These are phyloP conservation scores for Cacatua alba DNA, from an alignment of 2,113 vertebrate species.

Conservation along the genomic window DNA sequence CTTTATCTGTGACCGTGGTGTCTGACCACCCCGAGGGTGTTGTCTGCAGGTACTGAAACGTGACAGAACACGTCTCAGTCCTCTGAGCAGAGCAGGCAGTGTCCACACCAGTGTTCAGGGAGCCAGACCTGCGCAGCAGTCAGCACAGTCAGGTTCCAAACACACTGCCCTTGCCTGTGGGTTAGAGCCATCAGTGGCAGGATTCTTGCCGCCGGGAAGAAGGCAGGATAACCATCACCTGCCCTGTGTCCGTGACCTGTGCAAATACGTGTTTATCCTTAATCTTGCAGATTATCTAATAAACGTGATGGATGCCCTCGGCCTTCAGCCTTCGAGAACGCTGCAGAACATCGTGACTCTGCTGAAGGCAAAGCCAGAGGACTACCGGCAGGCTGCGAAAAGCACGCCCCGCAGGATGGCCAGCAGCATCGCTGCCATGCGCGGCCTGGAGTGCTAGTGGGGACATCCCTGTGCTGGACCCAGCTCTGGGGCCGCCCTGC, in stretches of 20 bases:
- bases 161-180: background rate
- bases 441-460: conserved; percentile 80
- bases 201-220: background rate
- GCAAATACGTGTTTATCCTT: background rate
- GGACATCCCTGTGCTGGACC: accelerated
- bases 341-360: conserved; percentile 84
- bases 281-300: conserved; percentile 87
- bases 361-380: conserved; percentile 88
- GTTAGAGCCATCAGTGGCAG: background rate
- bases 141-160: background rate
- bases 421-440: conserved; percentile 81
- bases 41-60: background rate
- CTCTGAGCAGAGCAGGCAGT: background rate
- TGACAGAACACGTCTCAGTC: background rate
- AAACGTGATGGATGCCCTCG: conserved; percentile 97
- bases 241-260: background rate
- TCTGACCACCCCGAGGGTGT: background rate
- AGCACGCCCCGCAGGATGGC: conserved; percentile 83
- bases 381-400: conserved; percentile 85
- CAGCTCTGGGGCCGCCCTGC: background rate
- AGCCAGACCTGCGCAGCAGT: accelerated
- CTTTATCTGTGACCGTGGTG: background rate
- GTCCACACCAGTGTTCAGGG: background rate
- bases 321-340: conserved; percentile 87
- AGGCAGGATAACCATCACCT: accelerated